Percentiles rank a stretch among this genome's conserved stretches.
phyloP scores from a whole-genome alignment of 53 echinoderm and acorn worm genomes.

The Zoroaster sp. region DNA sequence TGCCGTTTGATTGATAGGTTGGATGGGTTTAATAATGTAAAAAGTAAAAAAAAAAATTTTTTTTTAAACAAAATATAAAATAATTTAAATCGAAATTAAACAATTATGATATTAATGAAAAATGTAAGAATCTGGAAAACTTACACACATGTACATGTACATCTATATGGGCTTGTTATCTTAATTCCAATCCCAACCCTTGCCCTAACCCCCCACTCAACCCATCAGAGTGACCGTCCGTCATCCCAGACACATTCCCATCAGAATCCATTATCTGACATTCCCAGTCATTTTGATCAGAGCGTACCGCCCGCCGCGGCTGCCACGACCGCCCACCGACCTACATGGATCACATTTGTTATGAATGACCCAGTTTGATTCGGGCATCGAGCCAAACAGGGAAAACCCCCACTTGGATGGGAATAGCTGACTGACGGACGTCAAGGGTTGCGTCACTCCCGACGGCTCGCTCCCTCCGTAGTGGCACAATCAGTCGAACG shows the following conservation, averaged over 20 bases:
- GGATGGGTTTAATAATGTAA: too few relatives aligned
- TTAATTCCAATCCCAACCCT: neutral
- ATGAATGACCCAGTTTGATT: neutral
- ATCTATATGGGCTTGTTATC: neutral
- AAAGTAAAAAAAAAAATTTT: too few relatives aligned
- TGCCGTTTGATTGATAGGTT: too few relatives aligned
- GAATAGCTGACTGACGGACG: neutral
- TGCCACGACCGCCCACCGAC: neutral
- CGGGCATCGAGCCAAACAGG: slow-evolving; percentile 23
- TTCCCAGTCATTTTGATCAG: neutral
- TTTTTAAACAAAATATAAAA: neutral
- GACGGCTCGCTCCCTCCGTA: neutral
- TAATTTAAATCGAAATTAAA: neutral
- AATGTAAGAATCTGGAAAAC: neutral
- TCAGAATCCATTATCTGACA: neutral
- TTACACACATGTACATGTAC: too few relatives aligned
- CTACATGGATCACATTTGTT: neutral
- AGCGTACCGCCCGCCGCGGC: neutral
- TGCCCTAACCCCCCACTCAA: neutral
- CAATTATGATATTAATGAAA: neutral
- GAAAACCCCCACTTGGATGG: neutral
- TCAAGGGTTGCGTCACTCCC: neutral
- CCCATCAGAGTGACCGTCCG: too few relatives aligned
- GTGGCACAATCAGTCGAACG: too few relatives aligned
- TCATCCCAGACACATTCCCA: neutral